Evolutionary conservation across 2,888 invertebrate genomes (phyloP), one percentile per base, ranked within the genome.

Genomic region (Operophtera brumata): DNA sequence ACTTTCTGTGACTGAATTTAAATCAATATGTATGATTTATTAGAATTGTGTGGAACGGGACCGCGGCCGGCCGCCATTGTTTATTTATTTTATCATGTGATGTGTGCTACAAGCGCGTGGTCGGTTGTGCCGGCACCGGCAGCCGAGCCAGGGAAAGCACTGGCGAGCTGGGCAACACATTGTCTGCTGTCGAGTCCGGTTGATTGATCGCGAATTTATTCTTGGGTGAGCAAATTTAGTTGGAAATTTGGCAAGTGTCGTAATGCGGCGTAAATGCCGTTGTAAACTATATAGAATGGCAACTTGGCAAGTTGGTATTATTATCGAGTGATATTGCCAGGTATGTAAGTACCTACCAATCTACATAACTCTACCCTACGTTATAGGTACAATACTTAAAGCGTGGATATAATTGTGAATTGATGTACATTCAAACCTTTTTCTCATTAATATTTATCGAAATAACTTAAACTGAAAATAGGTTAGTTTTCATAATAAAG

Each of bases 141-240:
- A 30, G 48, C 25, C 41, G 28, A 43, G 56, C 61, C 60, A 64
- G 66, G 70, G 74, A 75, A 75, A 79, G 72, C 73, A 74, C 72
- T 80, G 83, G 78, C 81, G 46, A 58, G 51, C 45, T 52, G 51
- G 54, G 52, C 53, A 77, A 54, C 66, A 62, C 67, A 62, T 65
- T 67, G 71, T 73, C 69, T 77, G 75, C 76, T 75, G 77, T 77
- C 77, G 40, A 32, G 70, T 61, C 54, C 62, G 69, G 76, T 73
- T 80, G 80, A 84, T 84, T 74, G 79, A 81, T 80, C 66, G 66
- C 68, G 60, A 51, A 59, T 64, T 75, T 81, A 79, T 80, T 79
- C 67, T 73, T 57, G 64, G 71, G 56, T 63, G 55, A 66, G 64
- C 69, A 67, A 68, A 65, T 63, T 54, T 57, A 59, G 57, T 64